phyloP scores from a whole-genome alignment of 2,797 vertebrate genomes.

The Thunnus albacares region DNA sequence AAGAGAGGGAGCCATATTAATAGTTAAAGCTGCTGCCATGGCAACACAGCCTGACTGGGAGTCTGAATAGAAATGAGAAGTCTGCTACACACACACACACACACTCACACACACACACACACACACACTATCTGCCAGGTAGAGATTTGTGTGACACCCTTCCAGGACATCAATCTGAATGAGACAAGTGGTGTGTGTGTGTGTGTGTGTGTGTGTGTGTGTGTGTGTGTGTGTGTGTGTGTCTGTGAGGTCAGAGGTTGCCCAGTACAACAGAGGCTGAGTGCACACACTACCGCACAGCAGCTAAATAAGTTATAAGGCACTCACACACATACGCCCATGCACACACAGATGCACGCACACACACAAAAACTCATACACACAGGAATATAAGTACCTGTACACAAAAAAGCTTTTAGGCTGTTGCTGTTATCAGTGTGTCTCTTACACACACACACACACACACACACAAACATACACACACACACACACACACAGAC shows the following conservation, averaged over 20 bases:
- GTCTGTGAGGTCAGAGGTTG: conserved; percentile 7
- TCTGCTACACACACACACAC: conserved; percentile 2
- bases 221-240: no score
- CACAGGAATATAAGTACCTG: no score
- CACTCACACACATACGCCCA: conserved; percentile 11
- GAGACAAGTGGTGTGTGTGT: background rate
- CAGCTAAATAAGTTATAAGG: conserved; percentile 30
- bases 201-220: background rate
- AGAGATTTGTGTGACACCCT: background rate
- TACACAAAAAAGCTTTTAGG: no score
- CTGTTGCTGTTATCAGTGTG: no score
- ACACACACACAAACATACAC: background rate
- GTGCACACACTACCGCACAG: background rate
- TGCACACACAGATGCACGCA: conserved; percentile 14
- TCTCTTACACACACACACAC: background rate
- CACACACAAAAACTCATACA: background rate
- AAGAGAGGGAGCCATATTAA: conserved; percentile 3
- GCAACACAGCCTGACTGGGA: conserved; percentile 30
- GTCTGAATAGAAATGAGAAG: background rate
- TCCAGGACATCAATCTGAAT: background rate
- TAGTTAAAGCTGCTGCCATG: conserved; percentile 37
- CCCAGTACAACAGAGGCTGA: background rate
- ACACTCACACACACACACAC: conserved; percentile 15
- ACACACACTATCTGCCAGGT: background rate
- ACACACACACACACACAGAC: background rate